phyloP scores from a whole-genome alignment of 1,140 invertebrate species.

The Dryas iulia region DNA sequence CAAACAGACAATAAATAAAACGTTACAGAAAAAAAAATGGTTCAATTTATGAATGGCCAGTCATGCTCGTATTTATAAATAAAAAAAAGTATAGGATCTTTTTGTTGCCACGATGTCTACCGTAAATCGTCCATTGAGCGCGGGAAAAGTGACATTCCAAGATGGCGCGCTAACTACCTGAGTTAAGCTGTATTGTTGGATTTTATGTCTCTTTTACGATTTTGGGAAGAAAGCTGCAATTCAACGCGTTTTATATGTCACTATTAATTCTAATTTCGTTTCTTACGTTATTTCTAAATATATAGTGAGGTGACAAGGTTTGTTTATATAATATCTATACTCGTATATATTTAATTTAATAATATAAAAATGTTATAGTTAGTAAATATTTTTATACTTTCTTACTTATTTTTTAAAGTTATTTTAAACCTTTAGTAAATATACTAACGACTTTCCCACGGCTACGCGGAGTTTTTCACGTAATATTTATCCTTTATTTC shows the following conservation, averaged over 20 bases:
- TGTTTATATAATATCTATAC: too few relatives aligned
- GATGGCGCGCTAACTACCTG: conserved; percentile 46
- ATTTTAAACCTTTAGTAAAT: too few relatives aligned
- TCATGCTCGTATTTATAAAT: conserved; percentile 36
- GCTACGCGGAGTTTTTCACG: too few relatives aligned
- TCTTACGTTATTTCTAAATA: neutral
- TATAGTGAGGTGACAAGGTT: neutral
- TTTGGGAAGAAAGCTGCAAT: conserved; percentile 25
- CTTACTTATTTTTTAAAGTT: too few relatives aligned
- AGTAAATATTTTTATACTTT: too few relatives aligned
- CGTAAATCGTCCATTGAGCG: conserved; percentile 59
- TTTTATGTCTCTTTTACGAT: conserved; percentile 38
- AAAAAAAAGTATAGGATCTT: conserved; percentile 39
- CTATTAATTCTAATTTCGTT: neutral
- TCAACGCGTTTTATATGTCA: neutral
- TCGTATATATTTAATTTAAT: too few relatives aligned
- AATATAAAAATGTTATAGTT: too few relatives aligned
- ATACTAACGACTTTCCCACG: too few relatives aligned
- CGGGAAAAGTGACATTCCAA: conserved; percentile 48
- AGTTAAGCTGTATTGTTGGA: conserved; percentile 37
- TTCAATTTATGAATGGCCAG: conserved; percentile 37
- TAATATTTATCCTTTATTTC: too few relatives aligned
- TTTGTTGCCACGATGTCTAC: conserved; percentile 61
- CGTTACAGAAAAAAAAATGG: conserved; percentile 20
- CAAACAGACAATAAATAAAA: neutral